A percentile compares a stretch with the other conserved stretches of the same genome.
Conservation (phyloP, 2,113 vertebrate species). For the Dasyprocta punctata region DNA sequence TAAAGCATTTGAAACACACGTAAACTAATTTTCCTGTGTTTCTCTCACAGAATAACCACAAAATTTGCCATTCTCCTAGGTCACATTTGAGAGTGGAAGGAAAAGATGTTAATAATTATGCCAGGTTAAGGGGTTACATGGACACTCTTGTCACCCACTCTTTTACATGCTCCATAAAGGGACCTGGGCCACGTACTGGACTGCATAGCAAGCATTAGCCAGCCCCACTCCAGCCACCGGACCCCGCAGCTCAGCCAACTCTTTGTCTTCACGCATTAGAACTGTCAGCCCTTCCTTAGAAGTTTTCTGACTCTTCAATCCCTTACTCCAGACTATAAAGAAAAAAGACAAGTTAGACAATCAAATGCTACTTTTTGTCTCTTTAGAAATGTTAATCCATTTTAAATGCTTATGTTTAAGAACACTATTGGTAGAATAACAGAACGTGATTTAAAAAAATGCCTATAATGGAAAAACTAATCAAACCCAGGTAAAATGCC, state of each 20-base stretch:
- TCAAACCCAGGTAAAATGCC: not conserved
- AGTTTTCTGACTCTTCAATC: constrained; percentile 65
- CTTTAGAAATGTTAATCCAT: not conserved
- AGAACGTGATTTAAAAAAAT: constrained; percentile 23
- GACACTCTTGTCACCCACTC: not conserved
- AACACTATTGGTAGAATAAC: not conserved
- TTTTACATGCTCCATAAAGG: accelerated
- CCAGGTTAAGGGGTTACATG: not conserved
- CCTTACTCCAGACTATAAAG: constrained; percentile 78
- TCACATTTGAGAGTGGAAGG: not conserved
- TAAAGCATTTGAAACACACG: not conserved
- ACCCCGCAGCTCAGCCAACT: constrained; percentile 82
- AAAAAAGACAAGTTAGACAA: constrained; percentile 54
- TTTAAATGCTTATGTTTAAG: not conserved
- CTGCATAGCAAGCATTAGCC: constrained; percentile 85
- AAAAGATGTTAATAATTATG: not conserved
- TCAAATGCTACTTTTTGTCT: not conserved
- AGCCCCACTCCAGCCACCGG: constrained; percentile 82
- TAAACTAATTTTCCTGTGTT: not conserved
- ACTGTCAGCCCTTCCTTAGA: constrained; percentile 61
- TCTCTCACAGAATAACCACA: not conserved
- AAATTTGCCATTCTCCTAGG: not conserved
- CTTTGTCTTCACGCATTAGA: constrained; percentile 80
- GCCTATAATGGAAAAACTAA: not conserved
- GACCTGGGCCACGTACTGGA: constrained; percentile 79